Percentiles rank a stretch among this genome's conserved stretches.
Conservation (phyloP, 2,888 invertebrate genomes). For the Ormia ochracea region DNA sequence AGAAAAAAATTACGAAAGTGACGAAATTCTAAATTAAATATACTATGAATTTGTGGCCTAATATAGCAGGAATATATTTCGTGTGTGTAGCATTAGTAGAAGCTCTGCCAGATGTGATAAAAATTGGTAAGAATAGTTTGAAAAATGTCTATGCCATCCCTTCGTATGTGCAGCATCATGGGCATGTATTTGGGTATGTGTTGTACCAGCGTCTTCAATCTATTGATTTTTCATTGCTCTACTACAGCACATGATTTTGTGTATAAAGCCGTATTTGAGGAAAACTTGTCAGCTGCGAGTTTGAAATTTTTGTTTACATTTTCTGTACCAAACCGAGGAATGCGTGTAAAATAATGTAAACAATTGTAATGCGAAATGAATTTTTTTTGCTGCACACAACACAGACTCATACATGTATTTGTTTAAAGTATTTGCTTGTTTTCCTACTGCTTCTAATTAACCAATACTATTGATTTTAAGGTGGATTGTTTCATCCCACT, state of each 20-base stretch:
- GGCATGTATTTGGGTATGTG: slow-evolving; percentile 64
- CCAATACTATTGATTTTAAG: slow-evolving; percentile 76
- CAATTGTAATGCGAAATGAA: no score
- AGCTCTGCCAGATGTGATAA: slow-evolving; percentile 73
- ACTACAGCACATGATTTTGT: slow-evolving; percentile 37
- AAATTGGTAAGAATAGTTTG: slow-evolving; percentile 70
- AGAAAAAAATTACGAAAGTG: slow-evolving; percentile 8
- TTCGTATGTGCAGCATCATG: slow-evolving; percentile 44
- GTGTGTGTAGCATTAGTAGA: slow-evolving; percentile 24
- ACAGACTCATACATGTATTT: no score
- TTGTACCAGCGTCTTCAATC: no score
- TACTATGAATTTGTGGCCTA: slow-evolving; percentile 28
- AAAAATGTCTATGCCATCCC: slow-evolving; percentile 20
- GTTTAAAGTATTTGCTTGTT: slow-evolving; percentile 5
- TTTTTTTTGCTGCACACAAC: not conserved
- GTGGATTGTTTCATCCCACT: slow-evolving; percentile 91
- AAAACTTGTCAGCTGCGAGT: not conserved
- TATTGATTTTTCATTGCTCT: slow-evolving; percentile 70
- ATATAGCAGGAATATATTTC: slow-evolving; percentile 42
- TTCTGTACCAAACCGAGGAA: slow-evolving; percentile 32
- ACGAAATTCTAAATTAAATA: not conserved
- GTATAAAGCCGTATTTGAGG: slow-evolving; percentile 59
- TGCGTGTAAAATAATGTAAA: slow-evolving; percentile 19
- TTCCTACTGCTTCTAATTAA: not conserved
- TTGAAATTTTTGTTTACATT: slow-evolving; percentile 51